Percentiles rank a stretch among this genome's conserved stretches.
These are phyloP conservation scores for Coryphaenoides rupestris DNA, from an alignment of 2,113 vertebrate species.

Conservation along the genomic window DNA sequence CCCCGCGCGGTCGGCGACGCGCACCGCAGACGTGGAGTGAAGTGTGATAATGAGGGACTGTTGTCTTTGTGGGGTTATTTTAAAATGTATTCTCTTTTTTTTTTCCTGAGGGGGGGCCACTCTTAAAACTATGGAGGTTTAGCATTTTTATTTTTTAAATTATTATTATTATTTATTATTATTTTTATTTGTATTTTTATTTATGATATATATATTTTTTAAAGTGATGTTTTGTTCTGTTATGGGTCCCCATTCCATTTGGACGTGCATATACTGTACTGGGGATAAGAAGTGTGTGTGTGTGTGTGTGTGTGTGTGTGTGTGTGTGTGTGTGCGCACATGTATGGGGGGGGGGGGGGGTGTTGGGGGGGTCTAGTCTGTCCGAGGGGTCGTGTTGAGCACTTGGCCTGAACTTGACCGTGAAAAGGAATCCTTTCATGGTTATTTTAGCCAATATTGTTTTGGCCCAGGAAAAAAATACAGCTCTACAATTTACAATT, in stretches of 20 bases:
- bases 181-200: too few relatives aligned
- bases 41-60: conserved; percentile 68
- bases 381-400: conserved; percentile 36
- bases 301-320: too few relatives aligned
- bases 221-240: conserved; percentile 44
- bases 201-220: too few relatives aligned
- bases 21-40: conserved; percentile 59
- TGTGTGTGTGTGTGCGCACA: too few relatives aligned
- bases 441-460: neutral
- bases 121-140: conserved; percentile 58
- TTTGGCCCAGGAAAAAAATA: neutral
- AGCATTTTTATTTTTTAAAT: too few relatives aligned
- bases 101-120: too few relatives aligned
- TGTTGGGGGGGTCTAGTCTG: too few relatives aligned
- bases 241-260: conserved; percentile 33
- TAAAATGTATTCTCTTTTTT: too few relatives aligned
- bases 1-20: conserved; percentile 56
- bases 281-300: too few relatives aligned
- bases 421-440: conserved; percentile 14
- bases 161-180: too few relatives aligned
- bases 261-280: conserved; percentile 7
- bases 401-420: conserved; percentile 64
- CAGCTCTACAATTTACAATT: neutral
- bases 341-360: too few relatives aligned
- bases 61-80: too few relatives aligned